Percentiles rank a stretch among this genome's conserved stretches.
Evolutionary conservation across 2,113 vertebrate genomes (phyloP).

Genomic region (Nanorana parkeri): DNA sequence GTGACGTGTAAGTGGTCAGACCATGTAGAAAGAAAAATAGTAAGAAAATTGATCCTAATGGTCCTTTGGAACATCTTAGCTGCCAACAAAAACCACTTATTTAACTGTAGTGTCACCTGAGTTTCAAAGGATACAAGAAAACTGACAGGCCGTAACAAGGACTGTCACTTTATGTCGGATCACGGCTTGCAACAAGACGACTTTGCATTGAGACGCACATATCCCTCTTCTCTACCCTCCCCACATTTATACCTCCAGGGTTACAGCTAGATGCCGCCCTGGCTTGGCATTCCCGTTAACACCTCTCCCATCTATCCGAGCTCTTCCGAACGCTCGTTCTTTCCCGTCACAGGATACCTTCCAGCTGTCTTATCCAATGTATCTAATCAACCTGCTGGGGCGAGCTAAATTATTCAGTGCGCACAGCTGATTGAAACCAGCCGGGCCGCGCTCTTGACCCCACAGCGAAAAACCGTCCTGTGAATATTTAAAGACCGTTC

Average conservation of each 20-base stretch:
- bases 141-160: background rate
- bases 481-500: slow-evolving; percentile 56
- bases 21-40: no score
- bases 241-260: slow-evolving; percentile 57
- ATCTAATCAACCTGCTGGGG: slow-evolving; percentile 70
- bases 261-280: slow-evolving; percentile 50
- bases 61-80: no score
- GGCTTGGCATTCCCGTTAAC: slow-evolving; percentile 58
- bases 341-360: slow-evolving; percentile 60
- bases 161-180: slow-evolving; percentile 3
- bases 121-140: background rate
- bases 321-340: slow-evolving; percentile 57
- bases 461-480: slow-evolving; percentile 44
- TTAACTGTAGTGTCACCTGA: no score
- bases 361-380: slow-evolving; percentile 55
- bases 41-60: no score
- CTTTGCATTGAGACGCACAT: background rate
- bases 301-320: slow-evolving; percentile 44
- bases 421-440: slow-evolving; percentile 64
- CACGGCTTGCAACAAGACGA: background rate
- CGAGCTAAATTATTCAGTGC: slow-evolving; percentile 58
- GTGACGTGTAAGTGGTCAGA: no score
- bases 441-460: slow-evolving; percentile 60
- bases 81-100: no score
- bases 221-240: background rate